A percentile compares a stretch with the other conserved stretches of the same genome.
phyloP scores from a whole-genome alignment of 2,888 invertebrate species.

The Lacanobia wlatinum region DNA sequence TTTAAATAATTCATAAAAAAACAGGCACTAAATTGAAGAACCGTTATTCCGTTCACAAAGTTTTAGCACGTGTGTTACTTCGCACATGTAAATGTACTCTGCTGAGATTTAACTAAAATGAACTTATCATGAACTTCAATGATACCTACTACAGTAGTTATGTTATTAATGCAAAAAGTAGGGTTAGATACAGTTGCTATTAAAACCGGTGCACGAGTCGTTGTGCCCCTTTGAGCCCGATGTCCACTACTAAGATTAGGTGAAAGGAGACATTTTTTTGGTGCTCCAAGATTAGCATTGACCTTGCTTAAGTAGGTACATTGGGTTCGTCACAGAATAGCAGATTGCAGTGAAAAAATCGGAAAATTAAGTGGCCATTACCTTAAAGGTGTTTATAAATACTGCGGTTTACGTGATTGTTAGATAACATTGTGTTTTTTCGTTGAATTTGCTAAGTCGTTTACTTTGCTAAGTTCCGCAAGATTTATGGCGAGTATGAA shows the following conservation, averaged over 20 bases:
- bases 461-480: background rate
- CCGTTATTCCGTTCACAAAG: constrained; percentile 46
- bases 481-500: background rate
- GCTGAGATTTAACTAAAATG: constrained; percentile 78
- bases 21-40: constrained; percentile 37
- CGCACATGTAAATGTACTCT: constrained; percentile 68
- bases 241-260: constrained; percentile 67
- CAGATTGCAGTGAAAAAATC: constrained; percentile 24
- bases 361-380: constrained; percentile 4
- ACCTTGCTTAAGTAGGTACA: constrained; percentile 75
- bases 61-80: constrained; percentile 60
- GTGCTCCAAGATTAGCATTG: constrained; percentile 75
- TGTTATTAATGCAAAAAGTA: constrained; percentile 80
- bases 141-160: constrained; percentile 69
- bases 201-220: constrained; percentile 54
- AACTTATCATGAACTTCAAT: constrained; percentile 79
- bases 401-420: background rate
- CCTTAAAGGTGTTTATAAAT: constrained; percentile 36
- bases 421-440: constrained; percentile 38
- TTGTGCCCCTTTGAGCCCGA: constrained; percentile 50
- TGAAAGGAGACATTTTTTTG: constrained; percentile 77
- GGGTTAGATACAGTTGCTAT: constrained; percentile 67
- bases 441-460: background rate
- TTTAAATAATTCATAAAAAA: constrained; percentile 26
- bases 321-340: constrained; percentile 57